These are phyloP conservation scores for Lemur catta DNA, from an alignment of 2,797 vertebrate genomes.

Conservation along the genomic window DNA sequence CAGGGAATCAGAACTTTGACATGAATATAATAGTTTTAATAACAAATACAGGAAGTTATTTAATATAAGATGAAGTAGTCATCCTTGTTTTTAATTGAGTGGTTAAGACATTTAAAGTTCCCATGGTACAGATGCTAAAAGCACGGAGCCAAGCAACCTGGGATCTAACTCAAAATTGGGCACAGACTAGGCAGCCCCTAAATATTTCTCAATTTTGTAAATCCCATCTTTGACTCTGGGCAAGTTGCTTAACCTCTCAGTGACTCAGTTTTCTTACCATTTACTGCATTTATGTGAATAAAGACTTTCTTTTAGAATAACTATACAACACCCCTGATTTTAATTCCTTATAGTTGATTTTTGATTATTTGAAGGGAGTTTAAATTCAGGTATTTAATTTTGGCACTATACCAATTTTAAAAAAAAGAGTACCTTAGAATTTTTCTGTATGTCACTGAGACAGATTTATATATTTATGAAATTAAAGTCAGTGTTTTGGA, in stretches of 20 bases:
- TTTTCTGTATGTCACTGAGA: background rate
- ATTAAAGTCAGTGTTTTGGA: conserved; percentile 46
- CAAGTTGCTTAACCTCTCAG: background rate
- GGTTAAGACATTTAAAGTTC: background rate
- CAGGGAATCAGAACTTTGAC: conserved; percentile 26
- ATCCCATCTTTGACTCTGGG: background rate
- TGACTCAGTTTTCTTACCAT: background rate
- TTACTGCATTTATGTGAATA: background rate
- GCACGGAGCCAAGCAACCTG: background rate
- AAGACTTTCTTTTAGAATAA: background rate
- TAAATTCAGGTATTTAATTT: background rate
- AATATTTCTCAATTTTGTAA: conserved; percentile 33
- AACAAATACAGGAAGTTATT: background rate
- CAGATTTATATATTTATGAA: conserved; percentile 51
- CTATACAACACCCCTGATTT: background rate
- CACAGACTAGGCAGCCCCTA: background rate
- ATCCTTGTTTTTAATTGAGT: background rate
- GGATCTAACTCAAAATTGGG: background rate
- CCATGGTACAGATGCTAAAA: background rate
- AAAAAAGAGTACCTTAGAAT: background rate
- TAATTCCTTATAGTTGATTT: background rate
- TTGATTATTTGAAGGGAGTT: background rate
- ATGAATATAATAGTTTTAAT: background rate
- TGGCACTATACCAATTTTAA: background rate
- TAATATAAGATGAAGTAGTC: background rate